These are phyloP conservation scores for Cacoxenus indagator DNA, from an alignment of 2,888 invertebrate genomes.

Conservation along the genomic window DNA sequence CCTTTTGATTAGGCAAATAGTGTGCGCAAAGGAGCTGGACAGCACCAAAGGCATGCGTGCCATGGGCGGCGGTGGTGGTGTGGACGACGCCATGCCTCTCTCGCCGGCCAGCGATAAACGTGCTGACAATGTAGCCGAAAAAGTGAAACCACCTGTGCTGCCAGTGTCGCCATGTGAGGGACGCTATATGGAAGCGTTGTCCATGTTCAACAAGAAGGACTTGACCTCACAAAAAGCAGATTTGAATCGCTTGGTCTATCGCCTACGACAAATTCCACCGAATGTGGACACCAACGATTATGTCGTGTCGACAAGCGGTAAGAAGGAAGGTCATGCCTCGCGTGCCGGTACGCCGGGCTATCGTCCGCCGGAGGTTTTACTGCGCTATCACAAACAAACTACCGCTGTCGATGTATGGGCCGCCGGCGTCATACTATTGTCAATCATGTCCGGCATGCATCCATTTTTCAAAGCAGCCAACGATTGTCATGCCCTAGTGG, in stretches of 20 bases:
- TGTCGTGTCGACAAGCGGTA: slow-evolving; percentile 76
- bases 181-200: slow-evolving; percentile 73
- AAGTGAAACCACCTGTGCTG: too few relatives aligned
- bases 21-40: slow-evolving; percentile 23
- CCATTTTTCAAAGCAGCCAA: slow-evolving; percentile 88
- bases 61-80: slow-evolving; percentile 33
- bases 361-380: slow-evolving; percentile 87
- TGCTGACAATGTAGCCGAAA: neutral
- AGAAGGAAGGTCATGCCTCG: slow-evolving; percentile 79
- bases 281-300: slow-evolving; percentile 76
- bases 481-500: slow-evolving; percentile 83
- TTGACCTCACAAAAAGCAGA: slow-evolving; percentile 47
- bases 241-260: slow-evolving; percentile 52
- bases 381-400: slow-evolving; percentile 83
- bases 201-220: slow-evolving; percentile 75
- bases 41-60: slow-evolving; percentile 28
- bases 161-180: slow-evolving; percentile 11
- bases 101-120: neutral
- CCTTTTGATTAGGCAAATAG: neutral
- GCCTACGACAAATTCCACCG: slow-evolving; percentile 72
- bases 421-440: slow-evolving; percentile 85
- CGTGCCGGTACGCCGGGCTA: slow-evolving; percentile 92
- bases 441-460: slow-evolving; percentile 82
- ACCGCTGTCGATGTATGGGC: slow-evolving; percentile 93
- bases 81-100: neutral